phyloP scores from a whole-genome alignment of 92 coral and sea anemone species.

The Scolanthus callimorphus region DNA sequence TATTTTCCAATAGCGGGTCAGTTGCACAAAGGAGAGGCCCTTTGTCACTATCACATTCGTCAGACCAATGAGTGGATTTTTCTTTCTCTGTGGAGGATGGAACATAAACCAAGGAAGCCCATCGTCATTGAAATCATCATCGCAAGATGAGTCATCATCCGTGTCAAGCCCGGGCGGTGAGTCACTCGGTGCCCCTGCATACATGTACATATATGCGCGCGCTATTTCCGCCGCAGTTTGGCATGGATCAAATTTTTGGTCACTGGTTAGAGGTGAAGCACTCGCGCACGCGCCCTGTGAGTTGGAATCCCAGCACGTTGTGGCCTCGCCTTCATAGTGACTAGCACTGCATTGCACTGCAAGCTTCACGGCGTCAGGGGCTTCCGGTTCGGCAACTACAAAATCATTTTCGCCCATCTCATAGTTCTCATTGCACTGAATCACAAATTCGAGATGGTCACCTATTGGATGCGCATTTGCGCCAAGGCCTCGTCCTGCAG shows the following conservation, averaged over 20 bases:
- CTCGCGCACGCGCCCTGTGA: background rate
- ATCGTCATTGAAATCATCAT: background rate
- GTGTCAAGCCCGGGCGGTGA: background rate
- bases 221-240: background rate
- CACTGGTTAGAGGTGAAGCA: background rate
- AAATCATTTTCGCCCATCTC: background rate
- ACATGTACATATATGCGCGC: background rate
- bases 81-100: no score
- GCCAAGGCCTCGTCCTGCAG: background rate
- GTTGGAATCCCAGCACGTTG: no score
- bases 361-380: background rate
- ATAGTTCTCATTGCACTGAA: slow-evolving; percentile 3
- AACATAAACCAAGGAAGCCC: no score
- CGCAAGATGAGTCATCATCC: background rate
- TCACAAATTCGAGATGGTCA: background rate
- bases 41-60: no score
- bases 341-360: background rate
- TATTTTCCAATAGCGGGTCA: no score
- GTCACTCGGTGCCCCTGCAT: background rate
- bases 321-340: background rate
- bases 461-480: background rate
- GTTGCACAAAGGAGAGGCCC: no score
- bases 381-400: background rate
- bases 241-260: background rate
- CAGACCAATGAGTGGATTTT: no score